Conservation (phyloP, 2,888 invertebrate species). For the Megamerina dolium region DNA sequence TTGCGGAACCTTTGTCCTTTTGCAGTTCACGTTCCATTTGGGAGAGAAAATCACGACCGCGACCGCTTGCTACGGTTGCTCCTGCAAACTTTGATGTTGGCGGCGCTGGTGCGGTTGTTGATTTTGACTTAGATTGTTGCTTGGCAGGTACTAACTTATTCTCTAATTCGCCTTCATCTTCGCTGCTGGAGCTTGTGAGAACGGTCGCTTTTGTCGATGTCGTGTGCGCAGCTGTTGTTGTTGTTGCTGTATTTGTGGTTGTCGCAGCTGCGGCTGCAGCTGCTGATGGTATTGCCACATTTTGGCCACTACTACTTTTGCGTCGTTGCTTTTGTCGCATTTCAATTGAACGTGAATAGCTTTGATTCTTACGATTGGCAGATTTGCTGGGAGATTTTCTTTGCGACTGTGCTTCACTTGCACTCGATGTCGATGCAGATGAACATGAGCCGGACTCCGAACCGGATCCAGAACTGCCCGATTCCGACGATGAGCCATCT, state of each 20-base stretch:
- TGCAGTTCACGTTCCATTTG: slow-evolving; percentile 68
- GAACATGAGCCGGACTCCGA: slow-evolving; percentile 27
- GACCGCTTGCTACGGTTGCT: slow-evolving; percentile 43
- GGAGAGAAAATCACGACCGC: slow-evolving; percentile 32
- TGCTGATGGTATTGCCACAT: slow-evolving; percentile 11
- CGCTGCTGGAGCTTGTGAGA: slow-evolving; percentile 31
- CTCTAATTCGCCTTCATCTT: slow-evolving; percentile 20
- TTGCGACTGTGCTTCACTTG: slow-evolving; percentile 22
- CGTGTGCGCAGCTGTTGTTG: slow-evolving; percentile 24
- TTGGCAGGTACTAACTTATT: slow-evolving; percentile 33
- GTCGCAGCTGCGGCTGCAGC: slow-evolving; percentile 16
- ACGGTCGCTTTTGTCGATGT: slow-evolving; percentile 23
- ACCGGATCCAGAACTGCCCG: slow-evolving; percentile 26
- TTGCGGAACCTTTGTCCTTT: slow-evolving; percentile 52
- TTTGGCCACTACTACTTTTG: slow-evolving; percentile 23
- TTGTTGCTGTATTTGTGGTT: slow-evolving; percentile 24
- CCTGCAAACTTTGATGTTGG: slow-evolving; percentile 15
- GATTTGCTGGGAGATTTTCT: slow-evolving; percentile 26
- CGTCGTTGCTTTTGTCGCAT: slow-evolving; percentile 38
- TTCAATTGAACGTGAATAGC: slow-evolving; percentile 36
- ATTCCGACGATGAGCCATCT: slow-evolving; percentile 29
- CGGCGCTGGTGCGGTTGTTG: slow-evolving; percentile 14
- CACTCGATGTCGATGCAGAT: slow-evolving; percentile 27
- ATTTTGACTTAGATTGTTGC: slow-evolving; percentile 33
- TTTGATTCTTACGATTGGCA: slow-evolving; percentile 34